Evolutionary conservation across 1,140 invertebrate species (phyloP), one percentile per base, ranked within the genome.

Genomic region (Thrips palmi): DNA sequence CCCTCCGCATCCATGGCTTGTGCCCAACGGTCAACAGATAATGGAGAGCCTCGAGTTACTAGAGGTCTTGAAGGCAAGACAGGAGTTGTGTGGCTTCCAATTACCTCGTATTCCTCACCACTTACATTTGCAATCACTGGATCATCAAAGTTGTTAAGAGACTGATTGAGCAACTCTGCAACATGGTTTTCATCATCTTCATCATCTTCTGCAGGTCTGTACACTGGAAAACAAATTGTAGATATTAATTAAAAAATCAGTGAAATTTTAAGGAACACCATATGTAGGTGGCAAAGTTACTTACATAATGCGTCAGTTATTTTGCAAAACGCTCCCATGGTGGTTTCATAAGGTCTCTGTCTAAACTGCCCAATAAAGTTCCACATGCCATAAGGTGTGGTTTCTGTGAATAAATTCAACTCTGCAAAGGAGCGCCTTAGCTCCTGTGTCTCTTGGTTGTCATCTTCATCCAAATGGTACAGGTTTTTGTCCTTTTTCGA

Each of bases 351-450:
- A 0, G 83, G 81, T 52, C 78, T 65, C 49, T 77, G 60, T 18
- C 72, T 73, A 21, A 81, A 63, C 54, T 77, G 76, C 19, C 66
- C 68, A 5, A 79, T 64, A 47, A 81, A 66, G 47, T 67, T 71
- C 77, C 76, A 71, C 10, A 76, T 62, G 34, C 68, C 65, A 55
- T 74, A 58, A 0, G 72, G 61, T 5, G 65, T 59, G 43, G 71
- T 67, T 34, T 84, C 75, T 41, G 71, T 64, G 60, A 85, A 78
- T 23, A 91, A 63, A 48, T 86, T 71, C 22, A 91, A 59, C 47
- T 87, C 82, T 21, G 80, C 77, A 51, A 91, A 87, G 0, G 85
- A 87, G 50, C 71, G 76, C 39, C 77, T 74, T 29, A 88, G 49
- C 22, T 73, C 68, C 48, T 76, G 67, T n/a, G 64, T 63, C 42